These are phyloP conservation scores for Euphonia xanthogaster DNA, from an alignment of 2,797 vertebrate genomes.

Conservation along the genomic window DNA sequence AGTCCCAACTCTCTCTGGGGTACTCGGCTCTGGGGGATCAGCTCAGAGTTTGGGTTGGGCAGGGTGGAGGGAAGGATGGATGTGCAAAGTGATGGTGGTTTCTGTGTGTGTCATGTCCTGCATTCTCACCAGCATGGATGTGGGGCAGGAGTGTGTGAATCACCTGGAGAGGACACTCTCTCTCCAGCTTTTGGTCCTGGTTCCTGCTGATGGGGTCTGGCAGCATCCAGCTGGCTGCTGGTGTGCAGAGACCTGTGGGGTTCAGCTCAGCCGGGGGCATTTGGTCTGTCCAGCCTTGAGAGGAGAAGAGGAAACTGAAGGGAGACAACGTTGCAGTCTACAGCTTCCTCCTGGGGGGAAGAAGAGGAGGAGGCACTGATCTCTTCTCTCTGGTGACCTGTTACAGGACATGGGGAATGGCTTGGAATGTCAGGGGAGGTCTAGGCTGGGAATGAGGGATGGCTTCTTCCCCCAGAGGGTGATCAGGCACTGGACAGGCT, in stretches of 20 bases:
- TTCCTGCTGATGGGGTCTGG: neutral
- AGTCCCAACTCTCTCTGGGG: accelerated
- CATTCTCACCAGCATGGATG: accelerated
- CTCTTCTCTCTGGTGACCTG: neutral
- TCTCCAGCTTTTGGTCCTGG: neutral
- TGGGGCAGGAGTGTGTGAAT: neutral
- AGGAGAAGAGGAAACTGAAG: neutral
- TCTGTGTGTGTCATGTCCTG: accelerated
- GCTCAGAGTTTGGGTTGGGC: neutral
- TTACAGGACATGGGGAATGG: neutral
- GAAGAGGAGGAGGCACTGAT: neutral
- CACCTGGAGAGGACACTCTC: neutral
- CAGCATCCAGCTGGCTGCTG: neutral
- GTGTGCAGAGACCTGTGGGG: neutral
- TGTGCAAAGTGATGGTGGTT: neutral
- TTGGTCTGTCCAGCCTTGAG: neutral
- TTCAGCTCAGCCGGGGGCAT: accelerated
- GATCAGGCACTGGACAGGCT: accelerated
- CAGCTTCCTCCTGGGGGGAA: neutral
- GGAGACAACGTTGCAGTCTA: neutral
- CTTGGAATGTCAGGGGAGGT: neutral
- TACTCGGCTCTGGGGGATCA: accelerated
- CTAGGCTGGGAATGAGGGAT: neutral
- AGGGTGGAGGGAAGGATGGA: neutral
- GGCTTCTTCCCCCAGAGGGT: neutral